Evolutionary conservation across 1,140 invertebrate genomes (phyloP), one percentile per base, ranked within the genome.

Genomic region (Zaprionus africanus): DNA sequence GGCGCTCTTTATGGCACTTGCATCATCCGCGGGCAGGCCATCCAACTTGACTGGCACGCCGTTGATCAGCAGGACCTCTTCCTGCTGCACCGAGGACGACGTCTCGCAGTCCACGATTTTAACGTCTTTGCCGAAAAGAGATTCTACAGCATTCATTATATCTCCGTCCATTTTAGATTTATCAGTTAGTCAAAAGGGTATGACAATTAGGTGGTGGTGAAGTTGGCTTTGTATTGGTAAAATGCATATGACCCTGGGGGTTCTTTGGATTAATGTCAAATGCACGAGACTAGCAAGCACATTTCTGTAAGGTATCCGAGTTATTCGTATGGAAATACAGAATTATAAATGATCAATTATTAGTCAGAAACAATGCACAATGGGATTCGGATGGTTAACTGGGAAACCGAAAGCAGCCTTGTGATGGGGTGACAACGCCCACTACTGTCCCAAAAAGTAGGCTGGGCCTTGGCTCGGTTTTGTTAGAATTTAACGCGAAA

Each of bases 101-200:
- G 96, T 96, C 83, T 96, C 95, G 88, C 96, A 96, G 91, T 96
- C 96, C 49, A 96, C 94, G 59, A 97, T 95, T 93, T 96, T 95
- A 9, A 94, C 95, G 36, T 95, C 96, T 65, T 96, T 96, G 66
- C 96, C 96, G 60, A 96, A 94, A 57, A 97, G 95, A 63, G 96
- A 95, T 92, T 96, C 96, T 36, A 97, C 96, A 51, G 96, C 96
- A 77, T 96, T 96, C 82, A 96, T 96, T 64, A 96, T 96, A 91
- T 96, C 96, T 92, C 96, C 95, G 90, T 96, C 96, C 95, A 96
- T 96, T 78, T 26, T 91, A 31, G 58, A 65, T 69, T 69, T 36
- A 68, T 62, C 64, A 72, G 78, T 78, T 69, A 73, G 69, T 78
- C 62, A 58, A 73, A 15, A 53, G 51, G 57, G 41, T 66, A 66